Conservation (phyloP, 2,888 invertebrate genomes). For the Agriopis leucophaearia region DNA sequence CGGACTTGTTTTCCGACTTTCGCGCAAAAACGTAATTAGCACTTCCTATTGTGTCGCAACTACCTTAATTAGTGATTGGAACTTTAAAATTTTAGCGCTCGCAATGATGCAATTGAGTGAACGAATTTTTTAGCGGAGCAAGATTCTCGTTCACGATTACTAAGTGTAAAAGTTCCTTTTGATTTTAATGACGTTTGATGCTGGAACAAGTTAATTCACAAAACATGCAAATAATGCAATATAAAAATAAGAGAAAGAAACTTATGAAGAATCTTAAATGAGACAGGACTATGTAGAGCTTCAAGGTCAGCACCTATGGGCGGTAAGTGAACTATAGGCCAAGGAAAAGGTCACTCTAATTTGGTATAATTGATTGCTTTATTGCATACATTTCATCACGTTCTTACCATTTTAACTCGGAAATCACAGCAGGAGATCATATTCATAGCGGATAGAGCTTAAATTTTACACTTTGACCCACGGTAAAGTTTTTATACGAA, state of each 20-base stretch:
- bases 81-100: background rate
- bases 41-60: constrained; percentile 34
- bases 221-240: background rate
- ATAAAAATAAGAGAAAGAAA: constrained; percentile 1
- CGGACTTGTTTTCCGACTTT: constrained; percentile 23
- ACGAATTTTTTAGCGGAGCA: background rate
- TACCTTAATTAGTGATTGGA: constrained; percentile 22
- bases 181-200: background rate
- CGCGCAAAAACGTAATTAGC: constrained; percentile 42
- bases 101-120: background rate
- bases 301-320: constrained; percentile 27
- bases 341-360: constrained; percentile 38
- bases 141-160: no score
- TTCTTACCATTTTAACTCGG: constrained; percentile 26
- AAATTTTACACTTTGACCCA: constrained; percentile 21
- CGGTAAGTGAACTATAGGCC: constrained; percentile 31
- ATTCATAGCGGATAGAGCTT: constrained; percentile 20
- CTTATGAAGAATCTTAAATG: constrained; percentile 4
- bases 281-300: constrained; percentile 18
- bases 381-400: constrained; percentile 35
- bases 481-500: background rate
- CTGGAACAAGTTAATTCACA: background rate
- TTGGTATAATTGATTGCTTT: constrained; percentile 37
- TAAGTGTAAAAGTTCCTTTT: background rate
- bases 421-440: constrained; percentile 26